Conservation (phyloP, 2,797 vertebrate genomes). For the Tauraco hartlaubi region DNA sequence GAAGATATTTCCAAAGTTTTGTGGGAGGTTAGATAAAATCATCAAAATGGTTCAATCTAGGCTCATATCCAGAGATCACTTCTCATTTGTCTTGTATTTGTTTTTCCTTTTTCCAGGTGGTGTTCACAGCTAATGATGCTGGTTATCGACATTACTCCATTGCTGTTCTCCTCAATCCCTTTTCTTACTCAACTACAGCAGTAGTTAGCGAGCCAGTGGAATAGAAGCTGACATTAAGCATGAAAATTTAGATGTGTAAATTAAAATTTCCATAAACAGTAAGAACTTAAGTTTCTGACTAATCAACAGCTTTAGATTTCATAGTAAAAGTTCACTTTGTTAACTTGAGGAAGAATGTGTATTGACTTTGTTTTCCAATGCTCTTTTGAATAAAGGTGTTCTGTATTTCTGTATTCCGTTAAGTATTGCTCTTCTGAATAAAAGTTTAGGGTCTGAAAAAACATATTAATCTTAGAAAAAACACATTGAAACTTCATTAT, state of each 20-base stretch:
- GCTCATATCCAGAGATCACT: not conserved
- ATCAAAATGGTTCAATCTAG: not conserved
- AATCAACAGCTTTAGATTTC: not conserved
- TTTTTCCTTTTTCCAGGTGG: conserved; percentile 78
- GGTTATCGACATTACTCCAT: conserved; percentile 85
- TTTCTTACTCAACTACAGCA: conserved; percentile 87
- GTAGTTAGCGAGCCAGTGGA: conserved; percentile 75
- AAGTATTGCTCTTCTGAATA: not conserved
- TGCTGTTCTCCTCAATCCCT: conserved; percentile 86
- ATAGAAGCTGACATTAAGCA: conserved; percentile 46
- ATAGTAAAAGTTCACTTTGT: not conserved
- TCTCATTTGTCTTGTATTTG: not conserved
- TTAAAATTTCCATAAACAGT: not conserved
- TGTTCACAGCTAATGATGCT: conserved; percentile 84
- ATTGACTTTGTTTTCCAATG: conserved; percentile 16
- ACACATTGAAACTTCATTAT: not conserved
- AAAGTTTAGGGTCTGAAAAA: not conserved
- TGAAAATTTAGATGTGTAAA: not conserved
- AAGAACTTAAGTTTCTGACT: not conserved
- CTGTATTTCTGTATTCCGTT: not conserved
- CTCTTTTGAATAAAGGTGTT: not conserved
- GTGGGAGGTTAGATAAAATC: not conserved
- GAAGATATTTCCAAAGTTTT: not conserved
- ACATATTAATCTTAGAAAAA: not conserved
- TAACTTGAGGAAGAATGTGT: not conserved